Evolutionary conservation across 2,888 invertebrate genomes (phyloP).

Genomic region (Chironomus tentans): DNA sequence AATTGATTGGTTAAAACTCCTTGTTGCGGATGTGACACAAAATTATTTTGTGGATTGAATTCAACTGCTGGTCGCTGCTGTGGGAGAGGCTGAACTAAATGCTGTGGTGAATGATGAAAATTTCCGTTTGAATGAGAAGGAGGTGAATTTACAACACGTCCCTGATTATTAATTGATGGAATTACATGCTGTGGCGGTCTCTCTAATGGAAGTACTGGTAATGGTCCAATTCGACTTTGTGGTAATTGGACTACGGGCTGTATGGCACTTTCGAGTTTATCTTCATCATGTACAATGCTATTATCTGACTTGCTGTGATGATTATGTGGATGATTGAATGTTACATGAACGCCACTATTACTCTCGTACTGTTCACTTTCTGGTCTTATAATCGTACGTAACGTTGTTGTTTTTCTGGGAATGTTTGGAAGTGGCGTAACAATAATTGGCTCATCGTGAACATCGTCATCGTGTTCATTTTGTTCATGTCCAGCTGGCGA

Average conservation of each 20-base stretch:
- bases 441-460: constrained; percentile 41
- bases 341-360: constrained; percentile 70
- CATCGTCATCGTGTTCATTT: constrained; percentile 45
- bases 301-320: constrained; percentile 42
- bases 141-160: constrained; percentile 6
- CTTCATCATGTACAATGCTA: constrained; percentile 41
- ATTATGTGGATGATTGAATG: constrained; percentile 59
- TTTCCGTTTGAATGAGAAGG: constrained; percentile 13
- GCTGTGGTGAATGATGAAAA: constrained; percentile 17
- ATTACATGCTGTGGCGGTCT: background rate
- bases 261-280: constrained; percentile 56
- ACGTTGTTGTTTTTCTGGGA: constrained; percentile 60
- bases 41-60: constrained; percentile 7
- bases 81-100: constrained; percentile 26
- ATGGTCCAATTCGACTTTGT: constrained; percentile 28
- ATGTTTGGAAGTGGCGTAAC: constrained; percentile 44
- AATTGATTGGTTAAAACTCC: constrained; percentile 28
- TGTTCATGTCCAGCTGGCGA: constrained; percentile 59
- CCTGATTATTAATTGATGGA: background rate
- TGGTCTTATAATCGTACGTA: constrained; percentile 75
- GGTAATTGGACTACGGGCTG: constrained; percentile 51
- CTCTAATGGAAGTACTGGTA: background rate
- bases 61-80: constrained; percentile 13
- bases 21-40: constrained; percentile 23
- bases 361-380: constrained; percentile 78